Evolutionary conservation across 2,797 vertebrate genomes (phyloP).

Genomic region (Lophotriccus pileatus): DNA sequence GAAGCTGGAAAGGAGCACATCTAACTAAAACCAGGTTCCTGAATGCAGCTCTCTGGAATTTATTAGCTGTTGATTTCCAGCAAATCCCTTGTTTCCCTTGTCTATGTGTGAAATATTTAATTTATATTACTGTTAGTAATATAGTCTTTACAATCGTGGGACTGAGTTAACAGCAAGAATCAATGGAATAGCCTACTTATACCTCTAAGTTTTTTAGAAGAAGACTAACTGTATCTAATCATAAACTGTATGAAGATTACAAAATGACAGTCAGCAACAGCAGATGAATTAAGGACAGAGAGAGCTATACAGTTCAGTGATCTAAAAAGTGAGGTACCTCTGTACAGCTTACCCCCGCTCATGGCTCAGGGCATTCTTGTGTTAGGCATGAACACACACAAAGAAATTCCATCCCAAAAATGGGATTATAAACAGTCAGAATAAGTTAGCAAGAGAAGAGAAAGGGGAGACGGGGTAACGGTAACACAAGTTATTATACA

Average conservation of each 20-base stretch:
- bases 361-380: not conserved
- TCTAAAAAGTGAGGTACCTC: not conserved
- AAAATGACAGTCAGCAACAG: not conserved
- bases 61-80: not conserved
- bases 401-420: not conserved
- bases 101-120: not conserved
- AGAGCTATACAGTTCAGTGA: not conserved
- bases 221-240: not conserved
- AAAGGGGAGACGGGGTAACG: not conserved
- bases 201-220: not conserved
- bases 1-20: not conserved
- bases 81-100: not conserved
- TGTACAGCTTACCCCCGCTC: not conserved
- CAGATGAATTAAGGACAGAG: not conserved
- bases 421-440: not conserved
- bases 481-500: conserved; percentile 25
- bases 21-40: not conserved
- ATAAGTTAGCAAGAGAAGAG: not conserved
- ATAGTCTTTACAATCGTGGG: not conserved
- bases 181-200: not conserved
- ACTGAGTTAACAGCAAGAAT: not conserved
- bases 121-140: not conserved
- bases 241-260: not conserved
- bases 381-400: not conserved
- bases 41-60: not conserved